Evolutionary conservation across 1,140 invertebrate genomes (phyloP).

Genomic region (Aphidius gifuensis): DNA sequence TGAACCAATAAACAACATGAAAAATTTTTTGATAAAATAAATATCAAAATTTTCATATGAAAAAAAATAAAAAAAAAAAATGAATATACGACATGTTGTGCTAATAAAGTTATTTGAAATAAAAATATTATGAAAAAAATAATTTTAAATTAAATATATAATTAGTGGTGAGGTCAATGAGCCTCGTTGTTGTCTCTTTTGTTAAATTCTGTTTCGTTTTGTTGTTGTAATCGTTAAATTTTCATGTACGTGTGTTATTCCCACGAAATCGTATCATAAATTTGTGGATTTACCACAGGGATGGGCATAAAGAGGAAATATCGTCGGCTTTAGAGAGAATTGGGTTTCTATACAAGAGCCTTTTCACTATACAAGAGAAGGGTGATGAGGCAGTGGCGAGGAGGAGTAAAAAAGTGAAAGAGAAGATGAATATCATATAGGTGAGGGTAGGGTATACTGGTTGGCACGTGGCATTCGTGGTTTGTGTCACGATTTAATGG

Average conservation of each 20-base stretch:
- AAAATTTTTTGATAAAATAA: no score
- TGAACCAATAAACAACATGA: no score
- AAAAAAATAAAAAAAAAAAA: no score
- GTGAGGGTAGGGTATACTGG: not conserved
- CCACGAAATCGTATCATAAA: constrained; percentile 6
- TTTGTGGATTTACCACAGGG: constrained; percentile 11
- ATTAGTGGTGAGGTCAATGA: no score
- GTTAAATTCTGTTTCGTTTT: constrained; percentile 10
- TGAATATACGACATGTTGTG: not conserved
- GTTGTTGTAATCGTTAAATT: not conserved
- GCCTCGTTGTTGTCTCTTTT: no score
- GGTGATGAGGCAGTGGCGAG: not conserved
- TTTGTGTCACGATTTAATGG: constrained; percentile 9
- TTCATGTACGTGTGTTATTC: constrained; percentile 24
- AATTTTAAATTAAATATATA: no score
- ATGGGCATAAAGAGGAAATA: constrained; percentile 11
- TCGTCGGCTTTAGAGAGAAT: constrained; percentile 4
- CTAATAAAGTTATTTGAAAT: not conserved
- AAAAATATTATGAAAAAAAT: no score
- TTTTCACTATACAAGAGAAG: not conserved
- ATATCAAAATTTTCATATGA: no score
- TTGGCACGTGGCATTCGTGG: not conserved
- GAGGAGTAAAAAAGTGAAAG: no score
- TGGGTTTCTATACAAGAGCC: not conserved
- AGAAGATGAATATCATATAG: no score